Conservation (phyloP, 1,140 invertebrate genomes). For the Globodera ellingtonae region DNA sequence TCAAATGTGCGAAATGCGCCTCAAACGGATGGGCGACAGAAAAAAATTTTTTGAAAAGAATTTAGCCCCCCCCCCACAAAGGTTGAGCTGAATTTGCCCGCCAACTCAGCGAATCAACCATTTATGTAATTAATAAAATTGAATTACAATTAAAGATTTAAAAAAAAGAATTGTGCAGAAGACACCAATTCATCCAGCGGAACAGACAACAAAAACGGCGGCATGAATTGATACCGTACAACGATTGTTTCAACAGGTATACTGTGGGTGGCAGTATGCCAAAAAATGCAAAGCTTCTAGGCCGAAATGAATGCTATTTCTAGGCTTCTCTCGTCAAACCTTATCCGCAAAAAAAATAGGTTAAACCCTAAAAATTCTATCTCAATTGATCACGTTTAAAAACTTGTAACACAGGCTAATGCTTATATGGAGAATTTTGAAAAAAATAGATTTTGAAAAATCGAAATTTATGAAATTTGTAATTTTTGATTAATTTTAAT, state of each 20-base stretch:
- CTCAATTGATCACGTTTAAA: too few species aligned
- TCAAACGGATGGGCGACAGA: constrained; percentile 75
- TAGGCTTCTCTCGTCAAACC: too few species aligned
- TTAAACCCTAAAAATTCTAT: too few species aligned
- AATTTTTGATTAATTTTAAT: too few species aligned
- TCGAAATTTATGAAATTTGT: too few species aligned
- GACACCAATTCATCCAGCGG: constrained; percentile 65
- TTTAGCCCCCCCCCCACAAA: constrained; percentile 19
- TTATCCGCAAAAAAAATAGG: too few species aligned
- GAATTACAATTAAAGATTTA: constrained; percentile 65
- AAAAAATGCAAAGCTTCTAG: too few species aligned
- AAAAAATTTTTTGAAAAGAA: constrained; percentile 66
- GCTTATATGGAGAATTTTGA: too few species aligned
- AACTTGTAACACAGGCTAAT: too few species aligned
- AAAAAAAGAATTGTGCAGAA: constrained; percentile 33
- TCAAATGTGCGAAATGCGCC: constrained; percentile 84
- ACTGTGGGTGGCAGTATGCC: too few species aligned
- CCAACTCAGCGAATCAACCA: constrained; percentile 85
- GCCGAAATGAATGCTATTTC: too few species aligned
- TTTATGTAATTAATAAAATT: constrained; percentile 13
- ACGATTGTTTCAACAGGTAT: constrained; percentile 89
- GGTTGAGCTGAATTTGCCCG: constrained; percentile 85
- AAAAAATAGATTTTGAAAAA: too few species aligned
- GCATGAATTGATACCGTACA: constrained; percentile 93
- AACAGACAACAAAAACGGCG: constrained; percentile 83